These are phyloP conservation scores for Menura novaehollandiae DNA, from an alignment of 2,113 vertebrate genomes.

Conservation along the genomic window DNA sequence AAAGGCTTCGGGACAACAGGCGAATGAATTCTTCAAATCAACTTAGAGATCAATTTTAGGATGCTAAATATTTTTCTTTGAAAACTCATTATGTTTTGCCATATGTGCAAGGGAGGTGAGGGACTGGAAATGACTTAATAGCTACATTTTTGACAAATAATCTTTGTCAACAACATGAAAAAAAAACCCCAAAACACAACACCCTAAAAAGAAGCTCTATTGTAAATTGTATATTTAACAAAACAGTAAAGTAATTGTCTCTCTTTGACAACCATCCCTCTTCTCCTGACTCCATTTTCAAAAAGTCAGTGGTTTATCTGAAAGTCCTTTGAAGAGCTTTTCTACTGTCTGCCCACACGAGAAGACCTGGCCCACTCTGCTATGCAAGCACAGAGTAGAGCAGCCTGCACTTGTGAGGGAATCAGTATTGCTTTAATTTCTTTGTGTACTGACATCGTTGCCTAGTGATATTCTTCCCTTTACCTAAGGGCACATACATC, in stretches of 20 bases:
- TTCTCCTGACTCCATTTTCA: too few relatives aligned
- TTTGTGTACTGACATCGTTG: background rate
- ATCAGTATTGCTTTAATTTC: background rate
- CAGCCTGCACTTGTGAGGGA: background rate
- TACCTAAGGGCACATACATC: background rate
- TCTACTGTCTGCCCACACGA: background rate
- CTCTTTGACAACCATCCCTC: background rate
- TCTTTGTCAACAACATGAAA: background rate
- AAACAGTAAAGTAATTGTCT: background rate
- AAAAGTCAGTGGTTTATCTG: background rate
- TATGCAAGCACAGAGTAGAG: background rate
- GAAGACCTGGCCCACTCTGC: background rate
- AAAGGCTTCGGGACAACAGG: background rate
- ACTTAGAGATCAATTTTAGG: background rate
- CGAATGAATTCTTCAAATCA: background rate
- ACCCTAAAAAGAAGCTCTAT: background rate
- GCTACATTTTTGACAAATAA: background rate
- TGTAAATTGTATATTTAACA: background rate
- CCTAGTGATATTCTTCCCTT: background rate
- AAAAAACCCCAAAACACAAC: fast-evolving
- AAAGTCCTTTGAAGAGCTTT: background rate
- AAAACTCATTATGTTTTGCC: background rate
- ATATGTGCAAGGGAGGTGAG: background rate
- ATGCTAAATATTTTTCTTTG: background rate
- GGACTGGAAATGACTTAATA: background rate